Percentiles rank a stretch among this genome's conserved stretches.
These are phyloP conservation scores for Agrotis ipsilon DNA, from an alignment of 2,888 invertebrate genomes.

Conservation along the genomic window DNA sequence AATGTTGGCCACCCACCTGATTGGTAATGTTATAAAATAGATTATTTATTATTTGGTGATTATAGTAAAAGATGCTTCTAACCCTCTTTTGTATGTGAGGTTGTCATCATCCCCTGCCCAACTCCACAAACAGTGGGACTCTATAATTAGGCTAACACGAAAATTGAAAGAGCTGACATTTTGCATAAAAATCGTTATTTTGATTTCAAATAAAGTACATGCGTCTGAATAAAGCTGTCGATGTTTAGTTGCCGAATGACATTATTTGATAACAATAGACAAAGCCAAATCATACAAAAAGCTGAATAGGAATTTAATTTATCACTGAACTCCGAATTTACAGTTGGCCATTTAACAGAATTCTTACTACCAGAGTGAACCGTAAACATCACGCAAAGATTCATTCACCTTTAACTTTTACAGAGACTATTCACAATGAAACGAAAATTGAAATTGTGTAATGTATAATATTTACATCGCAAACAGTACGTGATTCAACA, in stretches of 20 bases:
- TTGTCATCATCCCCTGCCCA: too few relatives aligned
- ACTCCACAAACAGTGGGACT: too few relatives aligned
- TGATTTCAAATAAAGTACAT: too few relatives aligned
- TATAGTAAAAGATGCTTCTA: too few relatives aligned
- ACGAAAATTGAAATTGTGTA: slow-evolving; percentile 74
- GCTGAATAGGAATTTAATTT: slow-evolving; percentile 35
- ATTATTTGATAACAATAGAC: background rate
- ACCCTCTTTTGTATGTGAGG: background rate
- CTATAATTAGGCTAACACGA: too few relatives aligned
- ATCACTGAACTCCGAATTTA: slow-evolving; percentile 40
- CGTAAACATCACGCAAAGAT: slow-evolving; percentile 59
- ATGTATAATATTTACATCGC: slow-evolving; percentile 72
- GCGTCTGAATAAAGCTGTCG: background rate
- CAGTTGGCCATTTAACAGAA: slow-evolving; percentile 41
- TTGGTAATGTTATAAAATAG: background rate
- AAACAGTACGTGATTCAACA: slow-evolving; percentile 77
- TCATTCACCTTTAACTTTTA: slow-evolving; percentile 69
- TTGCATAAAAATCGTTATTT: background rate
- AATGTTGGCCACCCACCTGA: background rate
- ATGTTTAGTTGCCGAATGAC: background rate
- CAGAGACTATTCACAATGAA: slow-evolving; percentile 61
- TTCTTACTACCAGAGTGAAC: slow-evolving; percentile 48
- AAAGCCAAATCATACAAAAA: slow-evolving; percentile 2
- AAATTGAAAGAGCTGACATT: background rate
- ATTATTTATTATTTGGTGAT: background rate